A percentile compares a stretch with the other conserved stretches of the same genome.
Conservation (phyloP, 1,140 invertebrate genomes). For the Penaeus japonicus region DNA sequence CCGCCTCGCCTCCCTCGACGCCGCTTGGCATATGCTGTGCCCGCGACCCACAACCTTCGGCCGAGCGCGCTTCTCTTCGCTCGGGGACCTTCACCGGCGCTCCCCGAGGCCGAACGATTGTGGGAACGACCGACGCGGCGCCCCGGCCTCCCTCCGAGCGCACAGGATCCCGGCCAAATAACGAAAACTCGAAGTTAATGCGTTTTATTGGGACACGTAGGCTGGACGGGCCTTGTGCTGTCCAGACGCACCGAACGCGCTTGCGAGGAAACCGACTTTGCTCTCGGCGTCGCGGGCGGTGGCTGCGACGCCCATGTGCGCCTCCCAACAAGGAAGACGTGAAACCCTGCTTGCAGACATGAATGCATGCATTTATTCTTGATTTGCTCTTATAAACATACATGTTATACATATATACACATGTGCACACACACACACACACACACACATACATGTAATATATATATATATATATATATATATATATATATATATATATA, state of each 20-base stretch:
- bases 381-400: too few relatives aligned
- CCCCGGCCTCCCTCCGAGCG: background rate
- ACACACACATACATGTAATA: constrained; percentile 9
- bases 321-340: background rate
- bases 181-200: constrained; percentile 40
- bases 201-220: constrained; percentile 18
- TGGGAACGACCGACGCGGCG: background rate
- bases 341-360: background rate
- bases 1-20: background rate
- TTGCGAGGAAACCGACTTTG: background rate
- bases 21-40: constrained; percentile 53
- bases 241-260: background rate
- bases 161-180: constrained; percentile 10
- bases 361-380: background rate
- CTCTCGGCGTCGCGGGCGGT: background rate
- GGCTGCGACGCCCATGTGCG: background rate
- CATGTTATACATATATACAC: constrained; percentile 28
- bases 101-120: background rate
- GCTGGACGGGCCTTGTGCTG: background rate
- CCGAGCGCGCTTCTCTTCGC: background rate
- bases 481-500: too few relatives aligned
- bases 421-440: constrained; percentile 25
- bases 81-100: background rate
- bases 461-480: too few relatives aligned
- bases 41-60: constrained; percentile 13